phyloP scores from a whole-genome alignment of 2,113 vertebrate species.

The crab-eating macaque (Macaca fascicularis) region DNA sequence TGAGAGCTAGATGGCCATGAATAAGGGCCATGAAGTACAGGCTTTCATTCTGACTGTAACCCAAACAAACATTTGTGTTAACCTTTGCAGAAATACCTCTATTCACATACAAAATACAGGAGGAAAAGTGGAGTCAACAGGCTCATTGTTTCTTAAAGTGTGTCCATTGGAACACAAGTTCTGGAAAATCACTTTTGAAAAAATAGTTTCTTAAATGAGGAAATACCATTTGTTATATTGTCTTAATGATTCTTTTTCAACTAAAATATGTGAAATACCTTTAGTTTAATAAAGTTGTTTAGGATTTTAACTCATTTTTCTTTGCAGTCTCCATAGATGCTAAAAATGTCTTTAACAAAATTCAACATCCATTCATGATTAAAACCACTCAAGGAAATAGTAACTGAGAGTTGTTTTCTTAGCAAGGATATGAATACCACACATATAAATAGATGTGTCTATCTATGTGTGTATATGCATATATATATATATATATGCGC shows the following conservation, averaged over 20 bases:
- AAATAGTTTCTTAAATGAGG: not conserved
- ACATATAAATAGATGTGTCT: no score
- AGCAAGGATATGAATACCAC: not conserved
- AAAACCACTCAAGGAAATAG: not conserved
- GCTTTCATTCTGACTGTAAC: not conserved
- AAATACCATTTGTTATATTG: not conserved
- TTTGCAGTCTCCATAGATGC: not conserved
- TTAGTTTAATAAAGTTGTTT: not conserved
- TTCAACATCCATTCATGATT: not conserved
- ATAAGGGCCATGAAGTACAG: not conserved
- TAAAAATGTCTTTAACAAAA: not conserved
- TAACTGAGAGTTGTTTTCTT: not conserved
- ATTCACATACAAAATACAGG: not conserved
- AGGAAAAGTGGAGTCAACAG: no score
- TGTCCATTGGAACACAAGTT: not conserved
- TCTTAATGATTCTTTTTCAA: not conserved
- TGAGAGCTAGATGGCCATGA: not conserved
- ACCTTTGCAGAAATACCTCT: not conserved
- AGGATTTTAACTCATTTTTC: not conserved
- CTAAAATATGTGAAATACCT: not conserved
- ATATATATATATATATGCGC: no score
- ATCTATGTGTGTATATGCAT: no score
- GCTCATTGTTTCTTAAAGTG: not conserved
- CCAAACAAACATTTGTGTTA: no score
- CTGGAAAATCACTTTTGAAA: not conserved